Base-by-base conservation (phyloP, 2,797 vertebrate genomes). In the Enteromius afrohamiltoni region DNA sequence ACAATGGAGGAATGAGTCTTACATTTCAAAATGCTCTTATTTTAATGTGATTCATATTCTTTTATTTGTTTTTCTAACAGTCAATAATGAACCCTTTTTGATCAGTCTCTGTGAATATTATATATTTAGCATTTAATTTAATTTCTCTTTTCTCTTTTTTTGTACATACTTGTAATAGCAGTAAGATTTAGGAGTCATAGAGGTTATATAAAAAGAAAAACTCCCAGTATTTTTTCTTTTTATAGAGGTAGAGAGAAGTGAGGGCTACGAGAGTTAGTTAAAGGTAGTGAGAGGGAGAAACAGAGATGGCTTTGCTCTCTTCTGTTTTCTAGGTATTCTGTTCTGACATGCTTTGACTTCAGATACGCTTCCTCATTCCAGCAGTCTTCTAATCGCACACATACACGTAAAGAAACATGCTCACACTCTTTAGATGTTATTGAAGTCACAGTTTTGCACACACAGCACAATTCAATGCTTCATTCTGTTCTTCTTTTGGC, bases 321-420 rank as follows among this genome's bases (percentile, higher is more conserved):
- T 29, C 64, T 83, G n/a, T 16, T 83, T 77, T 67, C 13, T 17
- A 34, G 75, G 58, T 77, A 58, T 70, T 69, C 47, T 85, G 83
- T 85, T 85, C 81, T 79, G 82, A 87, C 86, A 73, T 77, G 86
- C 71, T 67, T 19, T 17, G 13, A 64, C 9, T n/a, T 40, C 79
- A 29, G 47, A 68, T 40, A 71, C 13, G 11, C 29, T 80, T 80
- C 70, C 77, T 80, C 83, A 77, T 83, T 76, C 75, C 74, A 53
- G 55, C 75, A 82, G 42, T 67, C 58, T 65, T 49, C 7, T 7
- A 23, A 23, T 55, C 8, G 8, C 26, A 51, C 1, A n/a, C 47
- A 19, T 1, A 4, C 58, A 14, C 68, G 26, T 6, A 9, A 21
- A 26, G n/a, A 16, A 19, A 8, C 74, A 68, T 49, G 6, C 8